Evolutionary conservation across 2,888 invertebrate genomes (phyloP).

Genomic region (Mycalesis mineus): DNA sequence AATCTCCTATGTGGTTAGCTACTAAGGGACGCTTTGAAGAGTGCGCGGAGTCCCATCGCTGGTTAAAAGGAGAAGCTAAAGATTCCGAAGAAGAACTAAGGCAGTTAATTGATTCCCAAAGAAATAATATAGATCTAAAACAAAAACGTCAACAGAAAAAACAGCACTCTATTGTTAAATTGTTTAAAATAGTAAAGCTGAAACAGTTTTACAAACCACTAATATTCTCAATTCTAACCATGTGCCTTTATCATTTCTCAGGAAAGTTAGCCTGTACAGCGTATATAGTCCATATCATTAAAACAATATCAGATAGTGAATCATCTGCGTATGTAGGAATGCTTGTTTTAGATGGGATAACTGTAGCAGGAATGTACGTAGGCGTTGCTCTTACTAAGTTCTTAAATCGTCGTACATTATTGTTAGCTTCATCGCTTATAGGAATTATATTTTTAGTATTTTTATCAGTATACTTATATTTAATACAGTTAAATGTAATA

Average conservation of each 20-base stretch:
- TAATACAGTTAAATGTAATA: slow-evolving; percentile 25
- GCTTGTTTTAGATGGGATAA: slow-evolving; percentile 33
- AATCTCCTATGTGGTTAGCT: slow-evolving; percentile 11
- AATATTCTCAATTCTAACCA: slow-evolving; percentile 7
- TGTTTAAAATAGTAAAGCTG: background rate
- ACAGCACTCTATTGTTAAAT: slow-evolving; percentile 1
- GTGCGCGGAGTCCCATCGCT: slow-evolving; percentile 26
- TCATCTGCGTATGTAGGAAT: slow-evolving; percentile 30
- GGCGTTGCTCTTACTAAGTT: slow-evolving; percentile 41
- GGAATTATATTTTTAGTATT: slow-evolving; percentile 28
- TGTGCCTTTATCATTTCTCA: slow-evolving; percentile 24
- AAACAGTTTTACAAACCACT: slow-evolving; percentile 25
- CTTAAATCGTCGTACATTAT: slow-evolving; percentile 36
- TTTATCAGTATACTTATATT: slow-evolving; percentile 32
- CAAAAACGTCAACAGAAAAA: slow-evolving; percentile 26
- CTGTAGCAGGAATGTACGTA: slow-evolving; percentile 43
- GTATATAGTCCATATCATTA: slow-evolving; percentile 32
- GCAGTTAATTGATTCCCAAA: background rate
- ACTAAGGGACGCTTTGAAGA: slow-evolving; percentile 25
- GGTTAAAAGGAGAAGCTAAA: slow-evolving; percentile 27
- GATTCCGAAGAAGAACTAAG: slow-evolving; percentile 29
- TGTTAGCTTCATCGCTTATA: slow-evolving; percentile 32
- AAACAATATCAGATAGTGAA: slow-evolving; percentile 27
- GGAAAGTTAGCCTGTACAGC: slow-evolving; percentile 30
- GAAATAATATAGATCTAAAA: slow-evolving; percentile 28